Conservation (phyloP, 2,113 vertebrate species). For the Lophius piscatorius region DNA sequence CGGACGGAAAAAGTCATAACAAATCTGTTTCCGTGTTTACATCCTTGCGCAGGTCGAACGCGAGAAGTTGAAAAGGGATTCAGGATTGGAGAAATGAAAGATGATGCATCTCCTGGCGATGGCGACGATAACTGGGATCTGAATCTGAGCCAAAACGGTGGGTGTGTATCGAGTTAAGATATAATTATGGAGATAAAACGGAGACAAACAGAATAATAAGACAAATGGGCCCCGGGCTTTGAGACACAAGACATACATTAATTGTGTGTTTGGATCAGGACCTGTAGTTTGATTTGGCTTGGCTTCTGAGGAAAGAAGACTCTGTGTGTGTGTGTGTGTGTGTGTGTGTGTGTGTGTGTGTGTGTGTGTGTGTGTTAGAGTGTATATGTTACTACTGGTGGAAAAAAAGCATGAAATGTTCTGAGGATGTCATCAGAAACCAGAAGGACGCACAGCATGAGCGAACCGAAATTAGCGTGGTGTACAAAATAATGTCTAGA, state of each 20-base stretch:
- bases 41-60: neutral
- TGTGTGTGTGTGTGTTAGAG: neutral
- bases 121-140: slow-evolving; percentile 5
- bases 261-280: slow-evolving; percentile 21
- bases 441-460: neutral
- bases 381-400: neutral
- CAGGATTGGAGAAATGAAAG: slow-evolving; percentile 21
- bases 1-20: neutral
- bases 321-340: slow-evolving; percentile 5
- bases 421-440: neutral
- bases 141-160: slow-evolving; percentile 47
- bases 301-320: slow-evolving; percentile 19
- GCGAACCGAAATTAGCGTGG: slow-evolving; percentile 2
- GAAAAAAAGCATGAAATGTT: slow-evolving; percentile 2
- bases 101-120: neutral
- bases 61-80: neutral
- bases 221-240: slow-evolving; percentile 26
- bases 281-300: slow-evolving; percentile 24
- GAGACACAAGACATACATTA: slow-evolving; percentile 15
- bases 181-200: slow-evolving; percentile 15
- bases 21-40: neutral
- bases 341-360: slow-evolving; percentile 3
- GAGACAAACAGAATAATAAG: slow-evolving; percentile 5
- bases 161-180: slow-evolving; percentile 20
- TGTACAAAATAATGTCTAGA: neutral